Conservation (phyloP, 1,140 invertebrate genomes). For the Drosophila sechellia region DNA sequence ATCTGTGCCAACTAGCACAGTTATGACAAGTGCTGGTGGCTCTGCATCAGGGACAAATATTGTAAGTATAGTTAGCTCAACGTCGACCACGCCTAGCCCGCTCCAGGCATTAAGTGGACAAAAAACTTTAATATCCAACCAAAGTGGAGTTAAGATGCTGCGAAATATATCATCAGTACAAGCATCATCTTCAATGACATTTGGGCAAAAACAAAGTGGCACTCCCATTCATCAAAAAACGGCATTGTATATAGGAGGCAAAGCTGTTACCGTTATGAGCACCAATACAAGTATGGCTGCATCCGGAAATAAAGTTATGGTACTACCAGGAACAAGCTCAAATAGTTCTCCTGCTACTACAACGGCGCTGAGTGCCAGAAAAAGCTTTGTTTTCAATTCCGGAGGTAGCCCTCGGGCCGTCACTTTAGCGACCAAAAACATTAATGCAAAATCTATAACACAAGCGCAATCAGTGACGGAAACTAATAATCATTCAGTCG, state of each 20-base stretch:
- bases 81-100: slow-evolving; percentile 52
- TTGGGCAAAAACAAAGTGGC: slow-evolving; percentile 33
- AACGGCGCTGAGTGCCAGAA: slow-evolving; percentile 53
- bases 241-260: slow-evolving; percentile 88
- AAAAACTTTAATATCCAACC: slow-evolving; percentile 83
- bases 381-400: slow-evolving; percentile 76
- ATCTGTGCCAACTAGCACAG: slow-evolving; percentile 76
- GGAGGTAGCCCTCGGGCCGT: slow-evolving; percentile 51
- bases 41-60: slow-evolving; percentile 81
- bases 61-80: slow-evolving; percentile 75
- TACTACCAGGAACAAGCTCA: slow-evolving; percentile 67
- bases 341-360: slow-evolving; percentile 9
- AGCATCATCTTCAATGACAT: slow-evolving; percentile 19
- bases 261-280: slow-evolving; percentile 89
- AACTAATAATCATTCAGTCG: slow-evolving; percentile 49
- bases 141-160: slow-evolving; percentile 88
- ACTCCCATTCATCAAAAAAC: slow-evolving; percentile 85
- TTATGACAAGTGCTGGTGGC: slow-evolving; percentile 86
- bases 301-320: slow-evolving; percentile 65
- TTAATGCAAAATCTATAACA: slow-evolving; percentile 82
- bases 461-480: slow-evolving; percentile 27
- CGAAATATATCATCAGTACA: slow-evolving; percentile 85
- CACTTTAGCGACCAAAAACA: slow-evolving; percentile 52
- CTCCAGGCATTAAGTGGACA: slow-evolving; percentile 66
- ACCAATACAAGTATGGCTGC: slow-evolving; percentile 69